These are phyloP conservation scores for Pogona vitticeps DNA, from an alignment of 2,113 vertebrate species.

Conservation along the genomic window DNA sequence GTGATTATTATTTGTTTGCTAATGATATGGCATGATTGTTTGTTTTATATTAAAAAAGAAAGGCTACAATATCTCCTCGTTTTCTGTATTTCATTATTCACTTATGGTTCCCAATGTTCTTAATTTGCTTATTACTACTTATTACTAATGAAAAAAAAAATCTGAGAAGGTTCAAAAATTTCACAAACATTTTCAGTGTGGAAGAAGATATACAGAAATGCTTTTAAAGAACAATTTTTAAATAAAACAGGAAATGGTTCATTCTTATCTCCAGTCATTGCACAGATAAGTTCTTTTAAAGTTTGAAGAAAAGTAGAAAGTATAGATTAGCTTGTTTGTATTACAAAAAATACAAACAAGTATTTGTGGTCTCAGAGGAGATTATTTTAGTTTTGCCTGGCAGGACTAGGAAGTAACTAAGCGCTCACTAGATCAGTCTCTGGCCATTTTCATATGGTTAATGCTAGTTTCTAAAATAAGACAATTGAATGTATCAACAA, in stretches of 20 bases:
- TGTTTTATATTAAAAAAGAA: slow-evolving; percentile 71
- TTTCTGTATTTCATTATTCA: slow-evolving; percentile 40
- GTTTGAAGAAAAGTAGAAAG: slow-evolving; percentile 56
- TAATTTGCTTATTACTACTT: slow-evolving; percentile 54
- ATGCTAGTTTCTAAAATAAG: slow-evolving; percentile 69
- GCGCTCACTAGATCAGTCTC: slow-evolving; percentile 66
- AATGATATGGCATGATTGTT: slow-evolving; percentile 77
- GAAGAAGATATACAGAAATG: slow-evolving; percentile 39
- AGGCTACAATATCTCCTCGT: slow-evolving; percentile 60
- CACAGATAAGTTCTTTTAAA: slow-evolving; percentile 44
- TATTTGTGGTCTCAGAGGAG: slow-evolving; percentile 77
- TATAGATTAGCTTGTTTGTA: slow-evolving; percentile 68
- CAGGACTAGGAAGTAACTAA: slow-evolving; percentile 73
- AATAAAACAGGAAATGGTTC: slow-evolving; percentile 45
- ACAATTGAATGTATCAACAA: slow-evolving; percentile 58
- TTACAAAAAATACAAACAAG: slow-evolving; percentile 69
- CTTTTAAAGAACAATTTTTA: slow-evolving; percentile 47
- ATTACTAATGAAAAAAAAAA: slow-evolving; percentile 17
- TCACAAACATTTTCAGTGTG: slow-evolving; percentile 35
- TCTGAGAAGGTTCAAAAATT: slow-evolving; percentile 36
- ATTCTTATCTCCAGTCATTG: slow-evolving; percentile 34
- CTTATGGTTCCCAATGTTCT: slow-evolving; percentile 9
- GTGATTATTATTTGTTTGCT: slow-evolving; percentile 85
- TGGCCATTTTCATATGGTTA: slow-evolving; percentile 66
- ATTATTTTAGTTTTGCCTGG: slow-evolving; percentile 77